phyloP scores from a whole-genome alignment of 2,113 vertebrate genomes.

The Pluvianellus socialis region DNA sequence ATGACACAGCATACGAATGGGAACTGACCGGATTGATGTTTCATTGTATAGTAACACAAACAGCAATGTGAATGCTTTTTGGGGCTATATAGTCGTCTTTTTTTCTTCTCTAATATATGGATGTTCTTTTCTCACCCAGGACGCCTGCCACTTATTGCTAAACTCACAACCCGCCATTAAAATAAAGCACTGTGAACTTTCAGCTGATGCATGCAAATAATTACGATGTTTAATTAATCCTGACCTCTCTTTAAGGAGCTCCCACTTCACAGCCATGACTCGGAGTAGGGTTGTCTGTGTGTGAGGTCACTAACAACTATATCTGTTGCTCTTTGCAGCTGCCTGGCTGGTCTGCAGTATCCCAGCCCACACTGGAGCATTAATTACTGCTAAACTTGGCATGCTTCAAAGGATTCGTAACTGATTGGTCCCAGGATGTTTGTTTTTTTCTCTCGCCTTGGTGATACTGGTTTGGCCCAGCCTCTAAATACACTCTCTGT shows the following conservation, averaged over 20 bases:
- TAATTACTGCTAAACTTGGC: conserved; percentile 68
- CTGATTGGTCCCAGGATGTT: neutral
- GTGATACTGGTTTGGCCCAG: conserved; percentile 29
- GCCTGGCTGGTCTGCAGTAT: conserved; percentile 46
- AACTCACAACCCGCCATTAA: conserved; percentile 5
- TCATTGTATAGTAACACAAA: neutral
- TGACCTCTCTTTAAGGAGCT: conserved; percentile 53
- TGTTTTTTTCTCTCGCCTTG: conserved; percentile 32
- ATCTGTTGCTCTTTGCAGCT: conserved; percentile 72
- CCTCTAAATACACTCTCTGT: conserved; percentile 40
- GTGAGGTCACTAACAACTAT: conserved; percentile 67
- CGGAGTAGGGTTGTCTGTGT: neutral
- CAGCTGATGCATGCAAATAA: conserved; percentile 59
- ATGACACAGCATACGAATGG: neutral
- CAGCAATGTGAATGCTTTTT: neutral
- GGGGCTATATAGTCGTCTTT: neutral
- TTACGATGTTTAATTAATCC: conserved; percentile 30
- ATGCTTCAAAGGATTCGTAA: conserved; percentile 62
- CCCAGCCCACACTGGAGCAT: conserved; percentile 46
- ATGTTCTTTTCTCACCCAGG: neutral
- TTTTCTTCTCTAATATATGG: neutral
- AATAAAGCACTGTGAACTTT: conserved; percentile 28
- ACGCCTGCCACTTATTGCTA: neutral
- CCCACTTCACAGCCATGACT: neutral
- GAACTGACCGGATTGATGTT: neutral